Base-by-base conservation (phyloP, 2,797 vertebrate species). In the Streptopelia turtur region DNA sequence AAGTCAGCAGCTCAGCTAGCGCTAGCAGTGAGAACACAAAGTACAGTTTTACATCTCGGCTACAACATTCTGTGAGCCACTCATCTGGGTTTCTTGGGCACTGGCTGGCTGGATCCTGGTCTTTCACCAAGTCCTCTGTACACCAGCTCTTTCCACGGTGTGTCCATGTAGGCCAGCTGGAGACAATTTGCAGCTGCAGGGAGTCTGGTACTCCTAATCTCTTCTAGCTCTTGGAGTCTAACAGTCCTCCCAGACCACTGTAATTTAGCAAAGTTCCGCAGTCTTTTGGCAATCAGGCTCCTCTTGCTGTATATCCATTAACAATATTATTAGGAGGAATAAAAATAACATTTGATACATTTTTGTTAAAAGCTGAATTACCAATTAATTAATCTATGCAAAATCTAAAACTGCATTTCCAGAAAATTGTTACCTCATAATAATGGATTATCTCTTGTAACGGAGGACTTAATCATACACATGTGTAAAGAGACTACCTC, bases 81-180 rank as follows among this genome's bases (percentile, higher is more conserved):
- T 81, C 1, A 0, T 30, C 47, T 31, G 53, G 5, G 12, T 79
- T 56, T 88, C 64, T 39, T 43, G 13, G 16, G 16, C 35, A 31
- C 5, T 31, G 25, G 4, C 31, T 80, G 55, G 9, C 43, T 90
- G 49, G 27, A 43, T 61, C 45, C 47, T 55, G 41, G n/a, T 39
- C 56, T 55, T 52, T 59, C 13, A 28, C 13, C 0, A 0, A 47
- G 45, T 22, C 21, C 10, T 33, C 43, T 43, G 11, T 21, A 17
- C 30, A 71, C 10, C 65, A 39, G 30, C n/a, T 78, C n/a, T 59
- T 78, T 49, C 43, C 49, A 17, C 0, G 0, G 4, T 20, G 7
- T 24, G 21, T 57, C 33, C 63, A 61, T 24, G 30, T 31, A 15
- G 20, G 31, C 33, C 20, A 31, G 39, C 16, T 57, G 59, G 52